Evolutionary conservation across 2,113 vertebrate species (phyloP).

Genomic region (Scalopus aquaticus): DNA sequence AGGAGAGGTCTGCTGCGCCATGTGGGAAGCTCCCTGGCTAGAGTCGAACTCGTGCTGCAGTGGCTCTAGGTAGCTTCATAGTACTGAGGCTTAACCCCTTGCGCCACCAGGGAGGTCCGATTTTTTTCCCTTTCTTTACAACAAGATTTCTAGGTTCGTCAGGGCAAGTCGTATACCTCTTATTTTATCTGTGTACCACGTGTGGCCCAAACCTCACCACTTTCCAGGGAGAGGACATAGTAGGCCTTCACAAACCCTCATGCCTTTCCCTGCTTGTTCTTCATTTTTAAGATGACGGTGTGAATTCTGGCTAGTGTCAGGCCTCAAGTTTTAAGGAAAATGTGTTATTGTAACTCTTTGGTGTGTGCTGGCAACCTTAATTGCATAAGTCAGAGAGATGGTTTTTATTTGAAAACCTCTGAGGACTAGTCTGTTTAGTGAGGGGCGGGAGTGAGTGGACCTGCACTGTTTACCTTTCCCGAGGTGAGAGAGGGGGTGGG

Average conservation of each 20-base stretch:
- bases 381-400: background rate
- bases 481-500: background rate
- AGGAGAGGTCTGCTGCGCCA: too few species aligned
- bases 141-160: background rate
- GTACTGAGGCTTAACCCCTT: too few species aligned
- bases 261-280: background rate
- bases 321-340: slow-evolving; percentile 39
- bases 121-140: background rate
- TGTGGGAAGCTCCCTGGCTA: too few species aligned
- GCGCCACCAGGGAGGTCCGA: too few species aligned
- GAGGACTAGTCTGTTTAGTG: background rate
- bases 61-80: too few species aligned
- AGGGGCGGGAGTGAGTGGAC: background rate
- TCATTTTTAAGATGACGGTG: background rate
- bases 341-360: background rate
- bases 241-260: background rate
- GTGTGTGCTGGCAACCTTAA: background rate
- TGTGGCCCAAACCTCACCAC: background rate
- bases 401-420: slow-evolving; percentile 35
- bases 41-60: too few species aligned
- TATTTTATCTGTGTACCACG: background rate
- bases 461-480: slow-evolving; percentile 1
- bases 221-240: background rate
- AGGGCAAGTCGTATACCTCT: background rate
- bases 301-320: slow-evolving; percentile 39